Evolutionary conservation across 2,113 vertebrate genomes (phyloP).

Genomic region (Hystrix brachyura): DNA sequence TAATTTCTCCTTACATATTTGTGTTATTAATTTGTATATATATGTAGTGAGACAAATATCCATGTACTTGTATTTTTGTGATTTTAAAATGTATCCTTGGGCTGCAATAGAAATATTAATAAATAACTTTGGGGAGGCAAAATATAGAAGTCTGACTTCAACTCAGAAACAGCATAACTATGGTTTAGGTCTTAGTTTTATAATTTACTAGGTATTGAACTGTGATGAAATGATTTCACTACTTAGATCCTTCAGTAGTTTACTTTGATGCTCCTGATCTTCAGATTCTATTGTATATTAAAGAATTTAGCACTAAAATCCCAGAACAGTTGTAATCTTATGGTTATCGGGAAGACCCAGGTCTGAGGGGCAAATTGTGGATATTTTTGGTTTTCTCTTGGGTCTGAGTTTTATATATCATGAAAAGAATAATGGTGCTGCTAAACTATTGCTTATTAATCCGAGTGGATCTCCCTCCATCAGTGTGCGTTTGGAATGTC

Average conservation of each 20-base stretch:
- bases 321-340: slow-evolving; percentile 11
- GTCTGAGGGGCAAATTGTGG: neutral
- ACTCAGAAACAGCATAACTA: neutral
- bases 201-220: slow-evolving; percentile 23
- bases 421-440: neutral
- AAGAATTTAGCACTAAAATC: slow-evolving; percentile 42
- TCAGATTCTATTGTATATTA: neutral
- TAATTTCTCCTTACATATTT: neutral
- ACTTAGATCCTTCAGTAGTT: neutral
- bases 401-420: slow-evolving; percentile 30
- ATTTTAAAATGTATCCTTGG: slow-evolving; percentile 43
- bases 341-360: neutral
- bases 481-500: neutral
- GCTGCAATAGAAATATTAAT: neutral
- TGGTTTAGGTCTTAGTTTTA: neutral
- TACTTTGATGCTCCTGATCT: slow-evolving; percentile 10
- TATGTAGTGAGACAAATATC: neutral
- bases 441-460: neutral
- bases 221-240: slow-evolving; percentile 46
- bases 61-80: neutral
- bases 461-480: neutral
- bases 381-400: slow-evolving; percentile 42
- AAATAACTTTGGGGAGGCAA: neutral
- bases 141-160: slow-evolving; percentile 29
- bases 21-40: neutral